Percentiles rank a stretch among this genome's conserved stretches.
These are phyloP conservation scores for Dryoscopus gambensis DNA, from an alignment of 2,113 vertebrate genomes.

Conservation along the genomic window DNA sequence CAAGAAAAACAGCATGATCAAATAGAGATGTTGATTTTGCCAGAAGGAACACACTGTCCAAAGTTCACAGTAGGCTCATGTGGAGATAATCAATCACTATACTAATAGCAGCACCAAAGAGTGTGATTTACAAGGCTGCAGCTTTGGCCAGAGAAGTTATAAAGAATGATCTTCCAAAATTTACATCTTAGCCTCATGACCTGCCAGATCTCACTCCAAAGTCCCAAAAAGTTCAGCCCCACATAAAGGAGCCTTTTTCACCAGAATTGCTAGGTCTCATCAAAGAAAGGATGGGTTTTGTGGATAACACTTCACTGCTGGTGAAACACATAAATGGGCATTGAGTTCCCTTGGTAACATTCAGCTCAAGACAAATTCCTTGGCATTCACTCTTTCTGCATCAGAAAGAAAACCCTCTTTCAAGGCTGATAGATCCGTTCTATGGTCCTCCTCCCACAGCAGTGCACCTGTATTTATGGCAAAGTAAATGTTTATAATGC, in stretches of 20 bases:
- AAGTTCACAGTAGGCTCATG: background rate
- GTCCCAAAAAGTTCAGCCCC: background rate
- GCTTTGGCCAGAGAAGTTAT: background rate
- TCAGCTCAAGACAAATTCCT: background rate
- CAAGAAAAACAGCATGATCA: background rate
- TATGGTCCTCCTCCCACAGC: background rate
- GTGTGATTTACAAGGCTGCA: background rate
- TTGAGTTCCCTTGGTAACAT: background rate
- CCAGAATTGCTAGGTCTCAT: background rate
- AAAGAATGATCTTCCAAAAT: background rate
- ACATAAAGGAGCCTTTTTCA: background rate
- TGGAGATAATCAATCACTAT: background rate
- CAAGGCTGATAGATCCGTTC: background rate
- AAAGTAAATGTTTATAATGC: background rate
- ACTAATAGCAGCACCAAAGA: background rate
- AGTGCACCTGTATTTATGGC: background rate
- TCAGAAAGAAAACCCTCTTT: background rate
- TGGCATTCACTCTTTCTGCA: background rate
- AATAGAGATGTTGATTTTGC: background rate
- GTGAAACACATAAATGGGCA: fast-evolving
- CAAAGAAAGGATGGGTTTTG: background rate
- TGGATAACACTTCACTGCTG: background rate
- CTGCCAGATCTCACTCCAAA: background rate
- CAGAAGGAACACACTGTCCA: background rate
- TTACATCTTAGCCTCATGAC: background rate